A percentile compares a stretch with the other conserved stretches of the same genome.
Conservation (phyloP, 1,140 invertebrate genomes). For the Heliconius himera region DNA sequence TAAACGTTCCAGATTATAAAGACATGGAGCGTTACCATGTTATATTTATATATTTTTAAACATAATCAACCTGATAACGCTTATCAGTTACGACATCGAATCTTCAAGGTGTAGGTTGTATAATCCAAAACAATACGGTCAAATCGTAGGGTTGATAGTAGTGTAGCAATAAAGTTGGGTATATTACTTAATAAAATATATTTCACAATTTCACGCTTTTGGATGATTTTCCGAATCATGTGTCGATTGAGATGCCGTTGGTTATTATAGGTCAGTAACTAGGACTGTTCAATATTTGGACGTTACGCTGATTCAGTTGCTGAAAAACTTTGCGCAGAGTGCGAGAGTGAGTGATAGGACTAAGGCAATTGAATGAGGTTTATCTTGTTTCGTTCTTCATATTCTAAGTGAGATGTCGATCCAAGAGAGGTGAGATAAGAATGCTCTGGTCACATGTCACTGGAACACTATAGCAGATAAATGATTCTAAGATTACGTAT, state of each 20-base stretch:
- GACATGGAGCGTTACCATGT: too few relatives aligned
- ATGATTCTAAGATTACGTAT: constrained; percentile 46
- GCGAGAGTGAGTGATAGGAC: background rate
- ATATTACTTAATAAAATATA: background rate
- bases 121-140: background rate
- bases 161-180: background rate
- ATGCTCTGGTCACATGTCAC: constrained; percentile 6
- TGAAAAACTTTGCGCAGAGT: background rate
- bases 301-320: too few relatives aligned
- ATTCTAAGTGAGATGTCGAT: background rate
- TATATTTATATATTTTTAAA: background rate
- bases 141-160: background rate
- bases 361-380: too few relatives aligned
- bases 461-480: constrained; percentile 37
- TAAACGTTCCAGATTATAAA: too few relatives aligned
- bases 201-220: too few relatives aligned
- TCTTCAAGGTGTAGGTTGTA: background rate
- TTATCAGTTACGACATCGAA: background rate
- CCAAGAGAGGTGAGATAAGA: background rate
- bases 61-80: background rate
- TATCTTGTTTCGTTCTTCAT: background rate
- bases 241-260: background rate
- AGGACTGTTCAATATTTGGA: too few relatives aligned
- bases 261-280: background rate
- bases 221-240: background rate